Base-by-base conservation (phyloP, 2,797 vertebrate genomes). In the Crax fasciolata region DNA sequence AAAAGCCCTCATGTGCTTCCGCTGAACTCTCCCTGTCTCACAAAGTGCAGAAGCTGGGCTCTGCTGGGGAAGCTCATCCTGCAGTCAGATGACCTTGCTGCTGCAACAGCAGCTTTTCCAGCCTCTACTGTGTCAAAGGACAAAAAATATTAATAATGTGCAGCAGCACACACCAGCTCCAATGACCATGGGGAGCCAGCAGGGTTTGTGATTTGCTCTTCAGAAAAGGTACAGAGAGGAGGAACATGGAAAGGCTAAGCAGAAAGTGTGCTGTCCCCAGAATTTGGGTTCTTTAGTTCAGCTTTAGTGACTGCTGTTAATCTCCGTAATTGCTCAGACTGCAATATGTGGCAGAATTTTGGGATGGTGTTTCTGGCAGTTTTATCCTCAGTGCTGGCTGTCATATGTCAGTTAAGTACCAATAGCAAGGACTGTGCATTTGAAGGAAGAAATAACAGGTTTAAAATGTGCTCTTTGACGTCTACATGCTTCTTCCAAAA, bases 311-410 rank as follows among this genome's bases (percentile, higher is more conserved):
- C 17, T 93, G 94, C 96, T 70, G 32, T 51, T 70, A 10, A 32
- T 63, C 93, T 97, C 96, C 67, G 58, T 92, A 91, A 95, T 65
- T 87, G 92, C 91, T 93, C 24, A n/a, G 93, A 87, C 91, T 89
- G 67, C 78, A 30, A 91, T 67, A 76, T 85, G 94, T 96, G 90
- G 74, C 67, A 93, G 91, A 95, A 74, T 95, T 97, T 94, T 93
- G 96, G 84, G 97, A 96, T 87, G 80, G 73, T 44, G 54, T 95
- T 97, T 96, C 81, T 95, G 71, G 54, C 82, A 62, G 8, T 57
- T 97, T 96, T 95, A 79, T 97, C 86, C 88, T 95, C 91, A 80
- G 78, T 89, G 96, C 95, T 96, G 79, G 52, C 75, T 95, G 78
- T 94, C 52, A 67, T 93, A 52, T 87, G 63, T 77, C 94, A 48